These are phyloP conservation scores for Melanophora roralis DNA, from an alignment of 2,888 invertebrate genomes.

Conservation along the genomic window DNA sequence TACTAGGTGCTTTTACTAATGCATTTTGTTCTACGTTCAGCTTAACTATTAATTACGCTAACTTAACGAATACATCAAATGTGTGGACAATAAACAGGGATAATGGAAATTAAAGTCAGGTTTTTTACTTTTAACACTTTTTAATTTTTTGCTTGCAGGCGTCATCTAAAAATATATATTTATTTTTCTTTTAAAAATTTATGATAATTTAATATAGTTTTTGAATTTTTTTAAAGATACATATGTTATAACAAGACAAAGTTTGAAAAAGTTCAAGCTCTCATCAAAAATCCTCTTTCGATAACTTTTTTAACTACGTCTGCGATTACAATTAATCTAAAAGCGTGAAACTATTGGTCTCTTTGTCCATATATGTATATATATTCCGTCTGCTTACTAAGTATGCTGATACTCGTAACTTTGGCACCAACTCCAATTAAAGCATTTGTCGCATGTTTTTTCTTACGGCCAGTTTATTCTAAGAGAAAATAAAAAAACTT, in stretches of 20 bases:
- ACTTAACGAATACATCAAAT: conserved; percentile 47
- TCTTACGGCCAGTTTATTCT: conserved; percentile 49
- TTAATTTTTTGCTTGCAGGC: not conserved
- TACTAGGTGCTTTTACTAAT: conserved; percentile 29
- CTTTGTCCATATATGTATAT: not conserved
- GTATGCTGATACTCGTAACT: conserved; percentile 35
- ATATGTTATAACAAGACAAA: no score
- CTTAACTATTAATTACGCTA: conserved; percentile 48
- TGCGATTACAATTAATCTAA: conserved; percentile 42
- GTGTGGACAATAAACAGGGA: conserved; percentile 27
- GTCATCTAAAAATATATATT: no score
- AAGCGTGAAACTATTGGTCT: conserved; percentile 17
- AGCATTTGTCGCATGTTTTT: conserved; percentile 64
- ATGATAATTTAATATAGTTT: no score
- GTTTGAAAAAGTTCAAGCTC: not conserved
- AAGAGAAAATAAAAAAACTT: conserved; percentile 30
- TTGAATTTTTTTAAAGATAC: no score
- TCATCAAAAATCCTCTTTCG: conserved; percentile 10
- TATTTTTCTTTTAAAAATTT: no score
- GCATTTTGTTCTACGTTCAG: not conserved
- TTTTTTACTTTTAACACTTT: not conserved
- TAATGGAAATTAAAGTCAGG: conserved; percentile 49
- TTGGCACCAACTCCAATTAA: conserved; percentile 66
- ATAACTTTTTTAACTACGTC: conserved; percentile 22
- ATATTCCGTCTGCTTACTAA: not conserved